phyloP scores from a whole-genome alignment of 2,113 vertebrate species.

The Brachionichthys hirsutus region DNA sequence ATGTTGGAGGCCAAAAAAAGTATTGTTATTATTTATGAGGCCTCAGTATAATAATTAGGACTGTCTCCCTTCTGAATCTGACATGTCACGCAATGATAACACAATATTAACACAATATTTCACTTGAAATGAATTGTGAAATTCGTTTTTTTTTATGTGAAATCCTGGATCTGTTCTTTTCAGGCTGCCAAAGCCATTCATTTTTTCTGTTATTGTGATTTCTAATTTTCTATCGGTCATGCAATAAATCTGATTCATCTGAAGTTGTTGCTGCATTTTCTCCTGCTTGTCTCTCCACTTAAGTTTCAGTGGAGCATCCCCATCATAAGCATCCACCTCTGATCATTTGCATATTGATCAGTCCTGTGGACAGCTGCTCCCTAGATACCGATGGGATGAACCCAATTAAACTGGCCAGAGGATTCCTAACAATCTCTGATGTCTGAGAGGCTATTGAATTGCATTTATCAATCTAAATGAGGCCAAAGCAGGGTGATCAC shows the following conservation, averaged over 20 bases:
- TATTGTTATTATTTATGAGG: too few species aligned
- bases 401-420: constrained; percentile 40
- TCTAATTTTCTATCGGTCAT: neutral
- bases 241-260: constrained; percentile 1
- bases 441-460: neutral
- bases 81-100: too few species aligned
- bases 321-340: constrained; percentile 14
- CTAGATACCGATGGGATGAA: constrained; percentile 34
- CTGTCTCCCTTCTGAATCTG: too few species aligned
- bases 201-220: too few species aligned
- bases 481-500: neutral
- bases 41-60: too few species aligned
- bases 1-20: too few species aligned
- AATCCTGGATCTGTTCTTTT: too few species aligned
- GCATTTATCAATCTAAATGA: constrained; percentile 21
- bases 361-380: constrained; percentile 32
- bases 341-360: constrained; percentile 49
- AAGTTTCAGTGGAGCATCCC: neutral
- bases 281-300: too few species aligned
- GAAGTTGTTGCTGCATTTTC: neutral
- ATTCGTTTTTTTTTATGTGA: too few species aligned
- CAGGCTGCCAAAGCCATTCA: too few species aligned
- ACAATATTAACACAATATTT: too few species aligned
- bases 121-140: too few species aligned
- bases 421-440: constrained; percentile 11